Percentiles rank a stretch among this genome's conserved stretches.
Conservation (phyloP, 2,888 invertebrate species). For the Habrosyne pyritoides region DNA sequence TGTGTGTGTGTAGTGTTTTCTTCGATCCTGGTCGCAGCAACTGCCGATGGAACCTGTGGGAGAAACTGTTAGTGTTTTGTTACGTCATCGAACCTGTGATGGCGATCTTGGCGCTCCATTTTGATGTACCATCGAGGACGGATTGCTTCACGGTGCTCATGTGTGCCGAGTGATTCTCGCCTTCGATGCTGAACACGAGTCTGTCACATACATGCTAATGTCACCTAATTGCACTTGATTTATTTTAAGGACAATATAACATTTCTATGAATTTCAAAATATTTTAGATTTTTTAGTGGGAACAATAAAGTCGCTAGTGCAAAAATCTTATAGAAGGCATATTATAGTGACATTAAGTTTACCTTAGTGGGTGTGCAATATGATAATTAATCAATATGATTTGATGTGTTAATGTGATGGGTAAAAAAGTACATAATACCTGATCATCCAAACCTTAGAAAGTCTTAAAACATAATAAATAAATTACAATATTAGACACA, state of each 20-base stretch:
- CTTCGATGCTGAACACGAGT: conserved; percentile 98
- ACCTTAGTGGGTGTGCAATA: neutral
- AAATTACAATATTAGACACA: conserved; percentile 8
- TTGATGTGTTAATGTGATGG: neutral
- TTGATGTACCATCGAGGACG: conserved; percentile 99
- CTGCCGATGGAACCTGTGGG: conserved; percentile 32
- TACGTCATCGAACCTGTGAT: conserved; percentile 96
- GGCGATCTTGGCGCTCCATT: conserved; percentile 99
- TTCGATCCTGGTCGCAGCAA: conserved; percentile 34
- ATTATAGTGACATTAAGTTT: neutral
- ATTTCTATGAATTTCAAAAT: too few relatives aligned
- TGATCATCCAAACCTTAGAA: conserved; percentile 39
- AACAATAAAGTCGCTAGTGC: conserved; percentile 20
- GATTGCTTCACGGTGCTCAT: conserved; percentile 99
- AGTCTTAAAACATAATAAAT: conserved; percentile 25
- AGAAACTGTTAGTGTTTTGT: conserved; percentile 44
- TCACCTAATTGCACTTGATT: conserved; percentile 40
- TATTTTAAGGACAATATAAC: conserved; percentile 20
- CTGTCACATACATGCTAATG: conserved; percentile 85
- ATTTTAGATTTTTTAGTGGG: conserved; percentile 14
- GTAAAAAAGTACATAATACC: conserved; percentile 27
- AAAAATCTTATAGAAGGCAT: neutral
- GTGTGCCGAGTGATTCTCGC: conserved; percentile 96
- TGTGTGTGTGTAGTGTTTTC: conserved; percentile 57
- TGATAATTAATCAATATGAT: neutral